Percentiles rank a stretch among this genome's conserved stretches.
Conservation (phyloP, 2,113 vertebrate species). For the Cheirogaleus medius region DNA sequence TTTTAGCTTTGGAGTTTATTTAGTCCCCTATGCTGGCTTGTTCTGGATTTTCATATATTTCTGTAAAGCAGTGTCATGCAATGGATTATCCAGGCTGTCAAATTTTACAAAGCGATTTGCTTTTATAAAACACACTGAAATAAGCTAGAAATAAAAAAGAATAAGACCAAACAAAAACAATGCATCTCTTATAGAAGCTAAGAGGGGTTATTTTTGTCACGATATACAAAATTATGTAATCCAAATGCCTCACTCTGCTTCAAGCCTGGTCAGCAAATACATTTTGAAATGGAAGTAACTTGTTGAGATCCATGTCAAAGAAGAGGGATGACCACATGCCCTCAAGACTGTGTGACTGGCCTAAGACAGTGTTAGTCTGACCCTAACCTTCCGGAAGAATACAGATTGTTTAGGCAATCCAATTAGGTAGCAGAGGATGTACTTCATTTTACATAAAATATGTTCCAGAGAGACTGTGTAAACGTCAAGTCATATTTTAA, state of each 20-base stretch:
- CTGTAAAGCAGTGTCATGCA: not conserved
- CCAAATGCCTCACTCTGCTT: not conserved
- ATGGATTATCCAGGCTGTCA: not conserved
- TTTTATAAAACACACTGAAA: conserved; percentile 36
- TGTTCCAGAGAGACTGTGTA: not conserved
- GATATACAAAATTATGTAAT: not conserved
- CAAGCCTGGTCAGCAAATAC: conserved; percentile 23
- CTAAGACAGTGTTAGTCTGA: not conserved
- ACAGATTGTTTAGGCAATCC: not conserved
- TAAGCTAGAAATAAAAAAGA: not conserved
- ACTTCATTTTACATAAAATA: not conserved
- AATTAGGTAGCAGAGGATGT: not conserved
- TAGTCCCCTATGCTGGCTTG: not conserved
- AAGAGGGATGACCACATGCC: not conserved
- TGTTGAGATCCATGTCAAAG: not conserved
- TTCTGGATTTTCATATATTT: conserved; percentile 21
- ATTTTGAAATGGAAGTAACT: conserved; percentile 1
- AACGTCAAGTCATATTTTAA: not conserved
- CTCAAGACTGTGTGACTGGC: not conserved
- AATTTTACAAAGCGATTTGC: not conserved
- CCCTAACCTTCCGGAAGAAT: not conserved
- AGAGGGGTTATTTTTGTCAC: not conserved
- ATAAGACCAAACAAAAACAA: not conserved
- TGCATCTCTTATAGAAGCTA: not conserved
- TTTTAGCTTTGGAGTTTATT: not conserved